Evolutionary conservation across 2,888 invertebrate genomes (phyloP).

Genomic region (Torymus auratus): DNA sequence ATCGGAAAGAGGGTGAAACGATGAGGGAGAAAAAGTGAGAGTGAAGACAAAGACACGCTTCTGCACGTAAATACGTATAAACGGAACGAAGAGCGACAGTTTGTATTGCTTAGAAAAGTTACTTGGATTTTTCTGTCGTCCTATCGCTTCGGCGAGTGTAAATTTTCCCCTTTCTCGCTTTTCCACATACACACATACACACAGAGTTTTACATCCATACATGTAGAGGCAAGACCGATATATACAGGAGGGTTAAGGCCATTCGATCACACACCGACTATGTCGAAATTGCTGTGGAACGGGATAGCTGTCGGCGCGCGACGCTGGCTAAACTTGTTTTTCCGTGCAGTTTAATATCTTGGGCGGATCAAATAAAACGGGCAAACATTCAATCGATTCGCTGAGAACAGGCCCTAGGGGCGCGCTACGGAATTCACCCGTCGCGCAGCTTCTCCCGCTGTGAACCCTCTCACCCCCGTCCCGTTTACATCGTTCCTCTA

Average conservation of each 20-base stretch:
- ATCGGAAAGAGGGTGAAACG: neutral
- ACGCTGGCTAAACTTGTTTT: constrained; percentile 41
- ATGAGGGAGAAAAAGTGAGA: neutral
- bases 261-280: neutral
- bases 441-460: neutral
- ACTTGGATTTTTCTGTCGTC: too few relatives aligned
- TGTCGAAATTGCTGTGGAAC: constrained; percentile 23
- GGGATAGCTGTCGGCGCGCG: neutral
- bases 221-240: neutral
- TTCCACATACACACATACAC: neutral
- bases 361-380: constrained; percentile 42
- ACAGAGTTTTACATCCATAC: neutral
- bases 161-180: neutral
- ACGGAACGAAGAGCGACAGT: neutral
- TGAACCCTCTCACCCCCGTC: too few relatives aligned
- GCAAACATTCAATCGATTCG: constrained; percentile 19
- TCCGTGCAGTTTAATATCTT: constrained; percentile 33
- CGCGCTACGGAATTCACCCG: constrained; percentile 2
- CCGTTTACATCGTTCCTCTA: too few relatives aligned
- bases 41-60: too few relatives aligned
- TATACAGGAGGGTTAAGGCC: neutral
- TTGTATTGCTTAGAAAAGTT: too few relatives aligned
- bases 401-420: constrained; percentile 23
- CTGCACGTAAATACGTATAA: too few relatives aligned
- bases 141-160: too few relatives aligned